Evolutionary conservation across 2,113 vertebrate species (phyloP), one percentile per base, ranked within the genome.

Genomic region (Corythoichthys haematopterus): DNA sequence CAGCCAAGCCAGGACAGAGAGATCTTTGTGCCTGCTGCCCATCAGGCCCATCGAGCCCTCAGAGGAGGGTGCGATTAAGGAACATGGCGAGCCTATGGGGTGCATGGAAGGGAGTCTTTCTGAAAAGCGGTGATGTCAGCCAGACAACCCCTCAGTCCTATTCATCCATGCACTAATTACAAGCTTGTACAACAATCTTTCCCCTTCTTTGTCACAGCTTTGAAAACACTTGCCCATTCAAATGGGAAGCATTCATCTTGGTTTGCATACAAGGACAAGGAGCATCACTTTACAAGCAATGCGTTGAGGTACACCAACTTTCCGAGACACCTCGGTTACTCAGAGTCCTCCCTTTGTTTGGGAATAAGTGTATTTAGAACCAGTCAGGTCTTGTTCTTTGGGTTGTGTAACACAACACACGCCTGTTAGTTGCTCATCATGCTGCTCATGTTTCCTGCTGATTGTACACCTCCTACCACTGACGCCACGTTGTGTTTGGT

Each of bases 121-220:
- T 74, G 77, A 82, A 80, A 85, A 79, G 81, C 72, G 79, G 2
- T 68, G 69, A 79, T 85, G 85, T 85, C 83, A 75, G 80, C 83
- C 84, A 85, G 83, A 80, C 80, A 85, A 67, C 71, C 74, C 80
- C 82, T 81, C 75, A 79, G 79, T 63, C 78, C 73, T 66, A 85
- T 87, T 89, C 80, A 86, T 66, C 82, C 73, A 66, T 64, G 59
- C 78, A 61, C 87, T 87, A 88, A 90, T 90, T 89, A 89, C 85
- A 85, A 86, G 85, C 85, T 88, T 88, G 88, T 87, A 75, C 84
- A 57, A 75, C 87, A 80, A 80, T 82, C 77, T 73, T 76, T 81
- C 36, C 55, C 47, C 62, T 86, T 73, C 64, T 86, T 89, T 89
- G 81, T 86, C 69, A 61, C 35, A 0, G 43, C 71, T 83, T 82